Conservation (phyloP, 2,888 invertebrate species). For the Oscheius sp. region DNA sequence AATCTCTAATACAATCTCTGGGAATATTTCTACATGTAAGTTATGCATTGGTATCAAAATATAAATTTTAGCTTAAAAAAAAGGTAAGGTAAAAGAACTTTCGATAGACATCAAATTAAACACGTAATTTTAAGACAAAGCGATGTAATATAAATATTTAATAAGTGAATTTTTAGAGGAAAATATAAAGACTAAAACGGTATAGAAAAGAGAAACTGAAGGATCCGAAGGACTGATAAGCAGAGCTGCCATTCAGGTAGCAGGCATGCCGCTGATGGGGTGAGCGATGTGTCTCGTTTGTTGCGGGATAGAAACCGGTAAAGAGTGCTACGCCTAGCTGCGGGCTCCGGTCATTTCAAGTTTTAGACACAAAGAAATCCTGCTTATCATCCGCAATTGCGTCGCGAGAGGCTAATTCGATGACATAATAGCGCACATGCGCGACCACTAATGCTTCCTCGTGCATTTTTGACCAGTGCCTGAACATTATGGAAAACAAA, state of each 20-base stretch:
- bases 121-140: too few species aligned
- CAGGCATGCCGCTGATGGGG: constrained; percentile 7
- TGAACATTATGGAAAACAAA: background rate
- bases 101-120: too few species aligned
- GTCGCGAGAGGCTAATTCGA: background rate
- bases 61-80: too few species aligned
- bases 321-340: constrained; percentile 25
- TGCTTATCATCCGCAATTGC: constrained; percentile 6
- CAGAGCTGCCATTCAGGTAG: constrained; percentile 1
- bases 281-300: constrained; percentile 30
- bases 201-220: background rate
- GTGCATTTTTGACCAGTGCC: background rate
- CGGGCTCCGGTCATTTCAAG: constrained; percentile 36
- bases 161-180: too few species aligned
- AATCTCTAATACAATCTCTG: too few species aligned
- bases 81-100: too few species aligned
- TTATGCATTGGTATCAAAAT: too few species aligned
- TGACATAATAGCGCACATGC: background rate
- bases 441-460: background rate
- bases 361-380: constrained; percentile 8
- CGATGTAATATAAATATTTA: too few species aligned
- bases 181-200: too few species aligned
- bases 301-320: constrained; percentile 31
- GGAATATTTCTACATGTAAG: too few species aligned
- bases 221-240: background rate